These are phyloP conservation scores for Drosophila rubida DNA, from an alignment of 2,888 invertebrate genomes.

Conservation along the genomic window DNA sequence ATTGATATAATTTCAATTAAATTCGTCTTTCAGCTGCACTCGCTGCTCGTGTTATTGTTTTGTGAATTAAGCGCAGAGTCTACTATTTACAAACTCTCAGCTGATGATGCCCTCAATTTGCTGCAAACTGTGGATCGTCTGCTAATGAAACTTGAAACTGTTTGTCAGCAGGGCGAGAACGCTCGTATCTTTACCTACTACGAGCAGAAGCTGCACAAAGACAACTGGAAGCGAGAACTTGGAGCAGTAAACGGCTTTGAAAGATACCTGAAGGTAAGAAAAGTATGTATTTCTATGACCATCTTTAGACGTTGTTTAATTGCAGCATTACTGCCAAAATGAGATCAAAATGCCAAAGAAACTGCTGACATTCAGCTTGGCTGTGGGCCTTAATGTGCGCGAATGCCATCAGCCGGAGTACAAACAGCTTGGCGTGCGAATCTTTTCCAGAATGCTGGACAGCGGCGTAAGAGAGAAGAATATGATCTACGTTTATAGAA, in stretches of 20 bases:
- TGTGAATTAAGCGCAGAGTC: conserved; percentile 77
- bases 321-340: conserved; percentile 48
- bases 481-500: not conserved
- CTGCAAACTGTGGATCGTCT: conserved; percentile 62
- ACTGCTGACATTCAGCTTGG: conserved; percentile 77
- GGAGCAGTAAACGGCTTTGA: conserved; percentile 80
- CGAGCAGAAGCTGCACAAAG: conserved; percentile 68
- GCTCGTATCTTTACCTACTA: conserved; percentile 72
- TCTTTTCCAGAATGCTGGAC: conserved; percentile 74
- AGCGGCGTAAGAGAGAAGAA: conserved; percentile 65
- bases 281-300: not conserved
- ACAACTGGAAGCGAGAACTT: conserved; percentile 80
- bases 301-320: not conserved
- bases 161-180: conserved; percentile 33
- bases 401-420: conserved; percentile 77
- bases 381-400: conserved; percentile 79
- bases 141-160: conserved; percentile 34
- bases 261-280: conserved; percentile 72
- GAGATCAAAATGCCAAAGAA: conserved; percentile 51
- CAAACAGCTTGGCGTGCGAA: conserved; percentile 76
- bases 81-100: conserved; percentile 62
- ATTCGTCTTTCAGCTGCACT: conserved; percentile 58
- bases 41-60: conserved; percentile 67
- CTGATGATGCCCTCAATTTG: conserved; percentile 39
- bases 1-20: not conserved